phyloP scores from a whole-genome alignment of 2,888 invertebrate genomes.

The Coleophora deauratella region DNA sequence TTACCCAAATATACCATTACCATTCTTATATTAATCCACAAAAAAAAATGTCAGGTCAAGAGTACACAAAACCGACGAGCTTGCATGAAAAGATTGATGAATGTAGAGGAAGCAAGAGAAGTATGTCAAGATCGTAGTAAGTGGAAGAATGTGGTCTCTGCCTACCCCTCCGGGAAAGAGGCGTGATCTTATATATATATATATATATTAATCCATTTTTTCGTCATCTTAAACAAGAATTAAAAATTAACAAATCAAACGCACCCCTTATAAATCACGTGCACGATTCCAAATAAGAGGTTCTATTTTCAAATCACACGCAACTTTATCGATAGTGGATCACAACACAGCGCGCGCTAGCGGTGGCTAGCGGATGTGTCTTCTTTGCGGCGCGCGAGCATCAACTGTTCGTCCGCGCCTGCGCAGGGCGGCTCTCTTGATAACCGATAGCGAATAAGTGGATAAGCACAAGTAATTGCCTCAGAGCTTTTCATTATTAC shows the following conservation, averaged over 20 bases:
- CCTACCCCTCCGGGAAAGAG: no score
- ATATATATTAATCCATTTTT: no score
- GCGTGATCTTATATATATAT: no score
- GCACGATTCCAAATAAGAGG: conserved; percentile 25
- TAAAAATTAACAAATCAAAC: conserved; percentile 30
- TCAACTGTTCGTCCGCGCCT: conserved; percentile 58
- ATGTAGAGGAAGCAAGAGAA: no score
- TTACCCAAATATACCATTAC: no score
- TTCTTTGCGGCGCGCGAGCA: conserved; percentile 64
- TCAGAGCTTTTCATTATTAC: conserved; percentile 13
- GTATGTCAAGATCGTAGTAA: no score
- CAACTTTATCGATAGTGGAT: conserved; percentile 37
- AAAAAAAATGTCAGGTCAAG: no score
- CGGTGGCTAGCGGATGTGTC: conserved; percentile 55
- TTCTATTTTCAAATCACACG: conserved; percentile 40
- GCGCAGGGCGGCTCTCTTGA: conserved; percentile 42
- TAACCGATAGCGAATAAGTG: conserved; percentile 57
- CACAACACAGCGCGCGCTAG: conserved; percentile 37
- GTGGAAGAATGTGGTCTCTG: no score
- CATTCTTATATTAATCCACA: no score
- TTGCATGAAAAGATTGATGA: no score
- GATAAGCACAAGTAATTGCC: conserved; percentile 45
- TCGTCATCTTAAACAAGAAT: conserved; percentile 10
- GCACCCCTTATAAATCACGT: conserved; percentile 39
- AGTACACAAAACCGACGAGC: no score